Base-by-base conservation (phyloP, 2,113 vertebrate genomes). In the Python bivittatus region DNA sequence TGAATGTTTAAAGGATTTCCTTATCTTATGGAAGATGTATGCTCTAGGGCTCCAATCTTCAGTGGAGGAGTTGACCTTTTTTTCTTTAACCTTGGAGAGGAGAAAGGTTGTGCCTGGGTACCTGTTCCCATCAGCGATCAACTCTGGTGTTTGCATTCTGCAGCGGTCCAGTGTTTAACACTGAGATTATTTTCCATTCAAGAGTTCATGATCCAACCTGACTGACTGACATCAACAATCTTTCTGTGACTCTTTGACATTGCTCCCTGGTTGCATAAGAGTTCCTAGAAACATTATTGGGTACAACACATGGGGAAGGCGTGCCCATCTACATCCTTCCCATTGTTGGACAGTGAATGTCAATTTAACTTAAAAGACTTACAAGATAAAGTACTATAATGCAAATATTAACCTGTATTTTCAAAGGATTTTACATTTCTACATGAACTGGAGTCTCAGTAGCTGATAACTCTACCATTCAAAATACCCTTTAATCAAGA, bases 401-500 rank as follows among this genome's bases (percentile, higher is more conserved):
- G 89, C 72, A 90, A 94, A 6, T 54, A 88, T 60, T 12, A 94
- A 92, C 90, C 7, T 58, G 53, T 17, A 86, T 86, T 44, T 95
- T 88, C 42, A 25, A 94, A 93, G 92, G n/a, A 57, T 27, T 42
- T 52, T 1, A 10, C 22, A 22, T 90, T 89, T 93, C 90, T 86
- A 87, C 91, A 72, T 22, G 61, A 42, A 89, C 29, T 29, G 38
- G 84, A 23, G 1, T 89, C 64, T 91, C 85, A 38, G 27, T 56
- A 22, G 56, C 83, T 72, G 33, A 54, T 90, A 86, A 91, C 52
- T 87, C 42, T 17, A 91, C 20, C 56, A 5, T 84, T 95, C 53
- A 48, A 60, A 86, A 83, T 4, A 42, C n/a, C 42, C 22, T 84
- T 53, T 94, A 96, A 96, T 95, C 95, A 94, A 94, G 48, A 42